Conservation (phyloP, 2,888 invertebrate genomes). For the Xestia c-nigrum region DNA sequence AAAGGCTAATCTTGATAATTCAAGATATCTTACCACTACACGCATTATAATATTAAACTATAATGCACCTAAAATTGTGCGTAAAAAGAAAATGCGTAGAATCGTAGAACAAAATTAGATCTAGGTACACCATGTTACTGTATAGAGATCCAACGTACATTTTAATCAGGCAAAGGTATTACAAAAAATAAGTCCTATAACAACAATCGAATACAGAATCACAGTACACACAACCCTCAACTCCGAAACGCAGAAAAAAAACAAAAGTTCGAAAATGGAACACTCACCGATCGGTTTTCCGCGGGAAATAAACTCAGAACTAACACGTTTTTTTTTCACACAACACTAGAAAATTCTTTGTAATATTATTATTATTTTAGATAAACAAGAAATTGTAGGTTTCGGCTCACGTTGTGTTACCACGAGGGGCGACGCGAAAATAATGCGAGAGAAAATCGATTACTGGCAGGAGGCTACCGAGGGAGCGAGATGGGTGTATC, state of each 20-base stretch:
- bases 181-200: slow-evolving; percentile 16
- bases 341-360: slow-evolving; percentile 42
- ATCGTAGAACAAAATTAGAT: background rate
- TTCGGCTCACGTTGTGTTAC: slow-evolving; percentile 54
- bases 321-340: slow-evolving; percentile 38
- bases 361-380: slow-evolving; percentile 53
- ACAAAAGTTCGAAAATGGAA: slow-evolving; percentile 23
- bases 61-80: background rate
- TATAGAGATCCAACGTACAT: background rate
- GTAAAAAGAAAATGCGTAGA: background rate
- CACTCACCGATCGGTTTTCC: slow-evolving; percentile 52
- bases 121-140: slow-evolving; percentile 24
- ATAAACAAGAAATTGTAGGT: slow-evolving; percentile 52
- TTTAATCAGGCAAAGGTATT: slow-evolving; percentile 36
- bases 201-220: slow-evolving; percentile 21
- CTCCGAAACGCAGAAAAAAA: background rate
- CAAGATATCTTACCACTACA: background rate
- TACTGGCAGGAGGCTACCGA: slow-evolving; percentile 45
- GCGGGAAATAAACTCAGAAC: slow-evolving; percentile 22
- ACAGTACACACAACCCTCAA: slow-evolving; percentile 1
- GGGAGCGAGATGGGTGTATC: slow-evolving; percentile 41
- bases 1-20: background rate
- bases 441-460: slow-evolving; percentile 70
- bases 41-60: background rate
- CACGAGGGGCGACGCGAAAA: slow-evolving; percentile 63